These are phyloP conservation scores for Drosophila cardini DNA, from an alignment of 1,140 invertebrate genomes.

Conservation along the genomic window DNA sequence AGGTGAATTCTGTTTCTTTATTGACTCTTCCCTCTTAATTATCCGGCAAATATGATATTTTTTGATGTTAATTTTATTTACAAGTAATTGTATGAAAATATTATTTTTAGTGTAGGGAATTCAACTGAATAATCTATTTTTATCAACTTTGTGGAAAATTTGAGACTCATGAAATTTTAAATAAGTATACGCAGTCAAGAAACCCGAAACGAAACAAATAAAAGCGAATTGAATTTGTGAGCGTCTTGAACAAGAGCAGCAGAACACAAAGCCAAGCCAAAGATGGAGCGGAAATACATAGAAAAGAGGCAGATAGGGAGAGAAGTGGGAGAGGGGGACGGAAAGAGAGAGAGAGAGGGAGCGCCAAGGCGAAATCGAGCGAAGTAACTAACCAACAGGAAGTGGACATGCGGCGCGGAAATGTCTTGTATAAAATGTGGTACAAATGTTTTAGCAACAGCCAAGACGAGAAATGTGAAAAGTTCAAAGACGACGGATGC, in stretches of 20 bases:
- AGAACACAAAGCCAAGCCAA: constrained; percentile 29
- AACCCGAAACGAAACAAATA: constrained; percentile 31
- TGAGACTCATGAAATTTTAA: constrained; percentile 32
- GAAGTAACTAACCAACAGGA: constrained; percentile 56
- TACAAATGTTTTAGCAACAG: constrained; percentile 76
- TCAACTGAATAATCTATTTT: constrained; percentile 21
- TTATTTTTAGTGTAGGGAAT: constrained; percentile 10
- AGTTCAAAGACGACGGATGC: constrained; percentile 71
- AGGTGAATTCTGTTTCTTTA: too few relatives aligned
- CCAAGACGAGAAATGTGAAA: constrained; percentile 74
- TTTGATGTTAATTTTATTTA: neutral
- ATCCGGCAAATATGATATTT: neutral
- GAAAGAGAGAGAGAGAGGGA: constrained; percentile 5
- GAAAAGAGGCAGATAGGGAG: constrained; percentile 6
- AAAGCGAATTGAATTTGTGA: constrained; percentile 43
- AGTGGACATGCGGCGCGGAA: constrained; percentile 80
- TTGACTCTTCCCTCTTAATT: too few relatives aligned
- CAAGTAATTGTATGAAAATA: neutral
- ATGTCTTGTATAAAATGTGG: constrained; percentile 71
- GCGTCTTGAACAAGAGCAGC: constrained; percentile 5
- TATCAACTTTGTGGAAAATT: constrained; percentile 5
- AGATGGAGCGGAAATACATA: constrained; percentile 40
- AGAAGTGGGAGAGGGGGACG: neutral
- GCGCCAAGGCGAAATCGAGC: constrained; percentile 14
- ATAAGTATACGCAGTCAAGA: constrained; percentile 22